Conservation (phyloP, 1,140 invertebrate species). For the Leguminivora glycinivorella region DNA sequence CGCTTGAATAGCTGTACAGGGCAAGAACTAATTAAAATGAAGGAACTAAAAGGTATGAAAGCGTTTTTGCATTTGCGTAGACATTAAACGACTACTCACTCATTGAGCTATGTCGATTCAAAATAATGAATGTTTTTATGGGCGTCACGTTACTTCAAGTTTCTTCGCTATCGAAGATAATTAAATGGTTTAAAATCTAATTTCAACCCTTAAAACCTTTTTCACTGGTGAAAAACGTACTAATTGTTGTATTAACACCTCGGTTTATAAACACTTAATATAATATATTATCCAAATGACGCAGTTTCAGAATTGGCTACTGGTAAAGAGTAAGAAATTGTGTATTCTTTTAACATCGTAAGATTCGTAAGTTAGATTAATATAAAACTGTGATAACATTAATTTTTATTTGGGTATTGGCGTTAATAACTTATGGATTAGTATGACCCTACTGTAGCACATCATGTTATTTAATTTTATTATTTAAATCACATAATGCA, state of each 20-base stretch:
- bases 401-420: neutral
- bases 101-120: neutral
- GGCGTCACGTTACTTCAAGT: neutral
- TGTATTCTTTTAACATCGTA: neutral
- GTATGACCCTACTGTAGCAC: conserved; percentile 43
- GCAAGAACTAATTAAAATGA: no score
- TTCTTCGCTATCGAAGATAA: neutral
- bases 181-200: no score
- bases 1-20: no score
- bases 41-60: no score
- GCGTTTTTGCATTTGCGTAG: neutral
- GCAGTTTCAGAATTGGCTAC: neutral
- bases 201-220: no score
- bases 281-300: neutral
- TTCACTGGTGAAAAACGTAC: neutral
- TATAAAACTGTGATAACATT: conserved; percentile 2
- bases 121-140: no score
- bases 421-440: conserved; percentile 32
- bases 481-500: neutral
- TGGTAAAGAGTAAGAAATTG: neutral
- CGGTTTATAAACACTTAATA: neutral
- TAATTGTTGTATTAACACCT: neutral
- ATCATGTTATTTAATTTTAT: neutral
- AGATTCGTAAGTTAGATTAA: neutral
- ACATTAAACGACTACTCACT: neutral